Evolutionary conservation across 2,797 vertebrate genomes (phyloP).

Genomic region (Chromobotia macracanthus): DNA sequence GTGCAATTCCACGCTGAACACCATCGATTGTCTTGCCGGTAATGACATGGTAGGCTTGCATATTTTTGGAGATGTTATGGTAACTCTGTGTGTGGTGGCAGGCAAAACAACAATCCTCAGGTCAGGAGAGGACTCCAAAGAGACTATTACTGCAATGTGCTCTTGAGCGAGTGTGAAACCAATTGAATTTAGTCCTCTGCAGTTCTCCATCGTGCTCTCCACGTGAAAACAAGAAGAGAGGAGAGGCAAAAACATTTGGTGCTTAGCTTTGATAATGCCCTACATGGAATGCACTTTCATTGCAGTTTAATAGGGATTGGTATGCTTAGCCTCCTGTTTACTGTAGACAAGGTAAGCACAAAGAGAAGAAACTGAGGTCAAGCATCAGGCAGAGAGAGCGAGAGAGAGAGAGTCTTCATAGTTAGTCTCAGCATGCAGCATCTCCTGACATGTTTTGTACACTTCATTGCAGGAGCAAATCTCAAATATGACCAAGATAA

Average conservation of each 20-base stretch:
- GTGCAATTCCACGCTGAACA: conserved; percentile 40
- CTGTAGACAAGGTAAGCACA: conserved; percentile 41
- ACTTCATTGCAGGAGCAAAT: conserved; percentile 26
- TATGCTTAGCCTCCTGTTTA: conserved; percentile 50
- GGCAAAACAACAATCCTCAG: conserved; percentile 41
- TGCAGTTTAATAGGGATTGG: conserved; percentile 40
- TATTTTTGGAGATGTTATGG: conserved; percentile 31
- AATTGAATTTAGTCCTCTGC: conserved; percentile 53
- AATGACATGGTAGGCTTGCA: conserved; percentile 19
- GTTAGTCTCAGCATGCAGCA: conserved; percentile 27
- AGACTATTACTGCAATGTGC: conserved; percentile 47
- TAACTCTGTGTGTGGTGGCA: conserved; percentile 17
- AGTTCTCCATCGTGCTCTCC: conserved; percentile 47
- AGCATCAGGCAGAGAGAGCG: too few species aligned
- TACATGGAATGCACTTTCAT: conserved; percentile 25
- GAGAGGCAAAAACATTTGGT: conserved; percentile 23
- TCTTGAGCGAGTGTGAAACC: conserved; percentile 47
- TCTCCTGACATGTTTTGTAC: conserved; percentile 32
- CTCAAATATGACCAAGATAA: conserved; percentile 27
- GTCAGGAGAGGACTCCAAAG: conserved; percentile 46
- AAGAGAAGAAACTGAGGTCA: not conserved
- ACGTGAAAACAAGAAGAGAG: conserved; percentile 15
- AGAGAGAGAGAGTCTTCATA: not conserved
- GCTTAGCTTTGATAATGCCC: conserved; percentile 44
- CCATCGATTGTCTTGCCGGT: conserved; percentile 8